phyloP scores from a whole-genome alignment of 2,113 vertebrate species.

The Agelaius tricolor region DNA sequence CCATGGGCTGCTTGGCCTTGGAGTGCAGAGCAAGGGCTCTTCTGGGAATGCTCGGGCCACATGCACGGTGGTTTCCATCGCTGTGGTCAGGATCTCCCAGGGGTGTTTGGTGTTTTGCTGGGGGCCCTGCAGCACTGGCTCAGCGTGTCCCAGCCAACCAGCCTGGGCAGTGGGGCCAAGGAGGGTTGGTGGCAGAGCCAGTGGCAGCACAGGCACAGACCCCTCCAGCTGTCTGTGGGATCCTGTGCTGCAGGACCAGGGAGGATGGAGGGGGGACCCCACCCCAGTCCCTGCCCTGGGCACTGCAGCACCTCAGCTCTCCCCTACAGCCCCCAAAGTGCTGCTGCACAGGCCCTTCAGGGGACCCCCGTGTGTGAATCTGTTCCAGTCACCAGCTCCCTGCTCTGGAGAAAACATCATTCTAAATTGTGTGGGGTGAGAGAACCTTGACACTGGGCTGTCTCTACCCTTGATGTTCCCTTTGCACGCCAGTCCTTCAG shows the following conservation, averaged over 20 bases:
- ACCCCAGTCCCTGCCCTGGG: not conserved
- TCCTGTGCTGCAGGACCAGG: not conserved
- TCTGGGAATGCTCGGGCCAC: accelerated
- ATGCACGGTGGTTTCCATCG: accelerated
- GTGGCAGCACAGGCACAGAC: not conserved
- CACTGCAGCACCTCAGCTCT: not conserved
- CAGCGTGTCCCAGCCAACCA: not conserved
- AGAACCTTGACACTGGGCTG: not conserved
- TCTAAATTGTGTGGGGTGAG: not conserved
- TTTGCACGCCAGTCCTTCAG: not conserved
- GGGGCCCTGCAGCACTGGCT: not conserved
- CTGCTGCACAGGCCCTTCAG: not conserved
- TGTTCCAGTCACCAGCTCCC: not conserved
- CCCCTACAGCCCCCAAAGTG: not conserved
- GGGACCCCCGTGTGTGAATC: not conserved
- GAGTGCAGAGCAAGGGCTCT: not conserved
- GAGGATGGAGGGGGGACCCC: not conserved
- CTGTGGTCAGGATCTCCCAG: not conserved
- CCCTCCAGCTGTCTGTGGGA: not conserved
- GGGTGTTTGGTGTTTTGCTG: not conserved
- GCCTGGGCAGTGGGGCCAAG: accelerated
- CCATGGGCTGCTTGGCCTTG: not conserved
- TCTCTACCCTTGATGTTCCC: not conserved
- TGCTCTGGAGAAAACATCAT: not conserved
- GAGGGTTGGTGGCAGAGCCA: not conserved